Evolutionary conservation across 2,888 invertebrate genomes (phyloP).

Genomic region (Sphinx pinastri): DNA sequence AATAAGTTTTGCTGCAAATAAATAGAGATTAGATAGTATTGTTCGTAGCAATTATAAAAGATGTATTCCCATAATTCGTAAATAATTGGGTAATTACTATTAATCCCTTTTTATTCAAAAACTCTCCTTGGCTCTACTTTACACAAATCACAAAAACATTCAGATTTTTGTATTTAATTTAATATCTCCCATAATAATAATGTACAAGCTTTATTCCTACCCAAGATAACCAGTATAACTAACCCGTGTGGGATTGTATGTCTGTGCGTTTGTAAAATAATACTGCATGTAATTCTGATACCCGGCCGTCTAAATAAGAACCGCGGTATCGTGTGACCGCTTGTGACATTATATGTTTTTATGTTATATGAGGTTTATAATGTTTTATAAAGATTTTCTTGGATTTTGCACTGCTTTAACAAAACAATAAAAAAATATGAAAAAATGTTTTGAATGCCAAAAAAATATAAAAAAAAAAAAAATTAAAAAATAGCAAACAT

Average conservation of each 20-base stretch:
- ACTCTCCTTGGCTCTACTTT: too few relatives aligned
- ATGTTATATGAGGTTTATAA: neutral
- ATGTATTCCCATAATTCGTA: too few relatives aligned
- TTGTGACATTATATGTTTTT: slow-evolving; percentile 29
- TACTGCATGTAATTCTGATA: slow-evolving; percentile 74
- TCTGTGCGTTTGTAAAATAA: slow-evolving; percentile 63
- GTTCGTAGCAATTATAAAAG: too few relatives aligned
- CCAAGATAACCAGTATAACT: neutral
- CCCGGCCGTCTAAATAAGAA: slow-evolving; percentile 62
- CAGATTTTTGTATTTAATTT: too few relatives aligned
- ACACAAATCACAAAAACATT: too few relatives aligned
- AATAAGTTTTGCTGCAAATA: too few relatives aligned
- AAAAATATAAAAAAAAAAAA: neutral
- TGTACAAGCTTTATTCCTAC: neutral
- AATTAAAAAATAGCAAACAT: slow-evolving; percentile 1
- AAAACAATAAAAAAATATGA: neutral
- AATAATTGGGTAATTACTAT: too few relatives aligned
- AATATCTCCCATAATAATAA: too few relatives aligned
- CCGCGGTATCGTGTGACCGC: slow-evolving; percentile 50
- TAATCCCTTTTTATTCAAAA: too few relatives aligned
- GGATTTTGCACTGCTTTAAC: neutral
- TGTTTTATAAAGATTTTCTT: neutral
- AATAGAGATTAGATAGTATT: too few relatives aligned
- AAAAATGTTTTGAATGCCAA: neutral
- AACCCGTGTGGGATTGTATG: slow-evolving; percentile 28